Evolutionary conservation across 2,113 vertebrate species (phyloP), one percentile per base, ranked within the genome.

Genomic region (Gorsachius goisagi): DNA sequence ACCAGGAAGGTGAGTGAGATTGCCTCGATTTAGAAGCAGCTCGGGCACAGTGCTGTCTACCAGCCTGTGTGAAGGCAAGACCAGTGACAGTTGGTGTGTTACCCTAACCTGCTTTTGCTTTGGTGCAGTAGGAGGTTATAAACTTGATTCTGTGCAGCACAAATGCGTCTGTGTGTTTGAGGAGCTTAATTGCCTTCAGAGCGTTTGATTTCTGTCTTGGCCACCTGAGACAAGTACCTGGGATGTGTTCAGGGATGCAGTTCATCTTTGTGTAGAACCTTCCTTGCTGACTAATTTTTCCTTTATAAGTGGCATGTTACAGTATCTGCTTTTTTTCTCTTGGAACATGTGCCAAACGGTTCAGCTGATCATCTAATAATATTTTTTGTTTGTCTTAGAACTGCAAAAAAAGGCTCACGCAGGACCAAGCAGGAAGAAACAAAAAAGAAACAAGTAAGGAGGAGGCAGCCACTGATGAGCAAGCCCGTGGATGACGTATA

Each of bases 401-500:
- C 88, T 17, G 76, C 59, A 52, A 95, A 88, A 14, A 97, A 85
- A 50, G 55, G 33, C 6, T 91, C 88, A n/a, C 94, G 37, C 63
- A 72, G 21, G 47, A 33, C 59, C 52, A 98, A 98, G 96, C 53
- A 86, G 23, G 97, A 97, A 93, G 95, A 97, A 90, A 24, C 37
- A 50, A 94, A 89, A 66, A 96, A 45, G 84, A 97, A 97, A 9
- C 69, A 96, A 5, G 95, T 87, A 0, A 7, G 12, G 1, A 89
- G 44, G 62, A 85, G 95, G 87, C 72, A 98, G 7, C 97, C 80
- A 4, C 98, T 98, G 52, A 95, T 98, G 22, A 97, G 96, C 95
- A 94, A 84, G 6, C 99, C 99, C 0, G 96, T 97, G 78, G 98
- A 99, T 18, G 99, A 99, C 13, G 99, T 99, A 15, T 99, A 99